These are phyloP conservation scores for Microtus oregoni DNA, from an alignment of 2,113 vertebrate genomes.

Conservation along the genomic window DNA sequence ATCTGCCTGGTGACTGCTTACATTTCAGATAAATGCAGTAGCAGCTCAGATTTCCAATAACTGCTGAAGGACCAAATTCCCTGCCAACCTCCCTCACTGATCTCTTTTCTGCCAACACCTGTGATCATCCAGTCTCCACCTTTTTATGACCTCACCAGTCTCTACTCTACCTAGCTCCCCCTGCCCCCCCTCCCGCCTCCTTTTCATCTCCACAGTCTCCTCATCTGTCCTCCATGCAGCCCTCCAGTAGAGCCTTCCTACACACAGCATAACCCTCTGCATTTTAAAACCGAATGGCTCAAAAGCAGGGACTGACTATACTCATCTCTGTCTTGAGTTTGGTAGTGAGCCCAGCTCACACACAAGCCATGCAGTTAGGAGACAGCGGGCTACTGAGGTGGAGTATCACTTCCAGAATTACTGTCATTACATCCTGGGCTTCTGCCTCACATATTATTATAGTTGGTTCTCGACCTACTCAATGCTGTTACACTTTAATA, in stretches of 20 bases:
- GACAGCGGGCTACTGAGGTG: not conserved
- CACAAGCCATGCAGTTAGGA: not conserved
- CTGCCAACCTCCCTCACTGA: not conserved
- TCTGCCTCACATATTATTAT: not conserved
- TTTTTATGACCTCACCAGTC: not conserved
- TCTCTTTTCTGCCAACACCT: not conserved
- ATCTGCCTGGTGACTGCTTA: not conserved
- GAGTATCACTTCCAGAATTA: not conserved
- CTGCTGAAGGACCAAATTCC: not conserved
- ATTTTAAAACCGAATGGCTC: slow-evolving; percentile 7
- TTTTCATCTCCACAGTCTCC: not conserved
- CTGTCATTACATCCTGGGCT: not conserved
- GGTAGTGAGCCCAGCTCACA: not conserved
- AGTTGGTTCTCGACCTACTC: not conserved
- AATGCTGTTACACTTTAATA: not conserved
- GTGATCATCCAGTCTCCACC: not conserved
- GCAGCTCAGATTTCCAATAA: not conserved
- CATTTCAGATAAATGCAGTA: not conserved
- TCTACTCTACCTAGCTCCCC: not conserved
- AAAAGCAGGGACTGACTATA: not conserved
- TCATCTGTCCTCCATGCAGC: not conserved
- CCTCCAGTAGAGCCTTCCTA: not conserved
- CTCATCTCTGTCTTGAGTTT: not conserved
- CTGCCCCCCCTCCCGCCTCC: too few species aligned
- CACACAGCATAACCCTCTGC: not conserved